Conservation (phyloP, 2,113 vertebrate genomes). For the Piprites chloris region DNA sequence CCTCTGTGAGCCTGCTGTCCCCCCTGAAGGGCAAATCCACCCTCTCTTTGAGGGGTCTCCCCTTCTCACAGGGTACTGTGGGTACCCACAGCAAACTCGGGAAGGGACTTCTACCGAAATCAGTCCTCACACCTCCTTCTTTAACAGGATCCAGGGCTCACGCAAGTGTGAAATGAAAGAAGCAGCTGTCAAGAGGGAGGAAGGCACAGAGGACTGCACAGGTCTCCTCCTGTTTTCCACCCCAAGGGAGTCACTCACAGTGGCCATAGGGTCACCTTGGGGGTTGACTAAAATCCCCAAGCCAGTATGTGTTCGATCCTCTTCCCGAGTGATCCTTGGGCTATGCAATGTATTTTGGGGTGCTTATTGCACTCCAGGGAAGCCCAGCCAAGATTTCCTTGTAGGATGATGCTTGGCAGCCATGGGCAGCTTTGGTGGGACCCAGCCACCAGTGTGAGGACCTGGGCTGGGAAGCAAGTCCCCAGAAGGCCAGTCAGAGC, state of each 20-base stretch:
- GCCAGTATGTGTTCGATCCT: background rate
- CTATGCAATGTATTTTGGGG: background rate
- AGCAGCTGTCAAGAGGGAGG: background rate
- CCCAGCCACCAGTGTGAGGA: background rate
- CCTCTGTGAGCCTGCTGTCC: background rate
- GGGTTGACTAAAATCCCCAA: background rate
- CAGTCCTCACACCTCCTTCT: background rate
- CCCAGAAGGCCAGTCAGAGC: accelerated
- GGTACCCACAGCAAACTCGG: background rate
- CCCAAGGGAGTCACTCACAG: accelerated
- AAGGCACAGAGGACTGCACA: background rate
- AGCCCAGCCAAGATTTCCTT: background rate
- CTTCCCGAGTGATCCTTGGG: background rate
- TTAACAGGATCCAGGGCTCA: background rate
- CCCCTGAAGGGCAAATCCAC: background rate
- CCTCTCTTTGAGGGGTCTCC: background rate
- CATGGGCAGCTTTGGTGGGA: background rate
- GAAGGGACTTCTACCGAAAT: background rate
- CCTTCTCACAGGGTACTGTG: background rate
- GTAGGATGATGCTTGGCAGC: background rate
- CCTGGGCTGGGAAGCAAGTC: background rate
- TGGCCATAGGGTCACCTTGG: background rate
- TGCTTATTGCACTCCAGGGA: background rate
- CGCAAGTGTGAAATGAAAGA: background rate
- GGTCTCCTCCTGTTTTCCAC: background rate